phyloP scores from a whole-genome alignment of 2,888 invertebrate species.

The Ethmia dodecea region DNA sequence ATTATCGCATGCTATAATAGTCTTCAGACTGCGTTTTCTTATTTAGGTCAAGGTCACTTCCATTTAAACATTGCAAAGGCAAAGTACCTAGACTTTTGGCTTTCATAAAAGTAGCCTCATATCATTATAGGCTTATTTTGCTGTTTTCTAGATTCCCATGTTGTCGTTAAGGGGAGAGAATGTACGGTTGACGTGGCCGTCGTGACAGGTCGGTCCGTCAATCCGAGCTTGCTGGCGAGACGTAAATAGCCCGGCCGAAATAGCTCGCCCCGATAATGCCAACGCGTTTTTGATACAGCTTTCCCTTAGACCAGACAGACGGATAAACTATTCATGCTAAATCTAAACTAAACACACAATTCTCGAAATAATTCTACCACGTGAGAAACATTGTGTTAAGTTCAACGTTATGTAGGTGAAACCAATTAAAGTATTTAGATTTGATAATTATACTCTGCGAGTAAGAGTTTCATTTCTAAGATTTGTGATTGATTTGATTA shows the following conservation, averaged over 20 bases:
- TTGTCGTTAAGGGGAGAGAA: slow-evolving; percentile 43
- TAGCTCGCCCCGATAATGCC: slow-evolving; percentile 72
- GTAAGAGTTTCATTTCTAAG: too few relatives aligned
- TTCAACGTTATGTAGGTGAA: too few relatives aligned
- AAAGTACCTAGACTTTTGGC: too few relatives aligned
- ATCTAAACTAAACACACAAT: slow-evolving; percentile 6
- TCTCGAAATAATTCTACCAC: slow-evolving; percentile 5
- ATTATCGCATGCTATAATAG: slow-evolving; percentile 22
- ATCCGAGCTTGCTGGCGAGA: slow-evolving; percentile 71
- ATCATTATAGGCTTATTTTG: too few relatives aligned
- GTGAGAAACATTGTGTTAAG: too few relatives aligned
- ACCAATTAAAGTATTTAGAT: too few relatives aligned
- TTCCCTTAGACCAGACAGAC: slow-evolving; percentile 45
- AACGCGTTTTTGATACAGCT: slow-evolving; percentile 67
- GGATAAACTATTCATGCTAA: slow-evolving; percentile 1
- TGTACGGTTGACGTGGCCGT: slow-evolving; percentile 49
- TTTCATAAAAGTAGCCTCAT: too few relatives aligned
- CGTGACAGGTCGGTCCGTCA: slow-evolving; percentile 74
- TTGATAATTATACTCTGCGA: too few relatives aligned
- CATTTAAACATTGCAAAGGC: slow-evolving; percentile 23
- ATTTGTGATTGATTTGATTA: not conserved
- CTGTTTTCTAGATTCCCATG: slow-evolving; percentile 31
- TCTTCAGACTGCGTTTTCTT: slow-evolving; percentile 32
- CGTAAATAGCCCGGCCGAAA: slow-evolving; percentile 68
- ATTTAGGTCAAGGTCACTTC: slow-evolving; percentile 72